Base-by-base conservation (phyloP, 2,797 vertebrate species). In the Apodemus agrarius region DNA sequence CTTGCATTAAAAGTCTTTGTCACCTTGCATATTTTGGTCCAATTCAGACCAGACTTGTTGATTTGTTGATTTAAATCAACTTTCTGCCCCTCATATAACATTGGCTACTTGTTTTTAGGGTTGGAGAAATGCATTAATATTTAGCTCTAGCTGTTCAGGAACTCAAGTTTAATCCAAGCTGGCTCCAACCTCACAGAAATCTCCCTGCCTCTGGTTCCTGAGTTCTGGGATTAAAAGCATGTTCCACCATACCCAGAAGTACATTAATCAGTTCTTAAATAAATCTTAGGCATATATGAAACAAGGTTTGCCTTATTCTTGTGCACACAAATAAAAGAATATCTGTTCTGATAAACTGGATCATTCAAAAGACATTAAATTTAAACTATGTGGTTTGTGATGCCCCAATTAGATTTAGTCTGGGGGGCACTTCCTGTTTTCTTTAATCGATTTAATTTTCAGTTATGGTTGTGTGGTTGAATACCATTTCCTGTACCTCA, bases 391-490 rank as follows among this genome's bases (percentile, higher is more conserved):
- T 24, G 7, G 26, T 69, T 93, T 96, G 43, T 94, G 19, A 82
- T 13, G 75, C 88, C 52, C 2, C 9, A 16, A 43, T 59, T n/a
- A 24, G 8, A 46, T 95, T 95, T 31, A 61, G 11, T 90, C 90
- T 54, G n/a, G 40, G 26, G 34, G 43, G 74, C 3, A 22, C 34
- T 91, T 22, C 1, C 21, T 89, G 21, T 24, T 94, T 95, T 89
- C 43, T 37, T 94, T 57, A 85, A 78, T 94, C 84, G 93, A 93
- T 78, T 94, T 82, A 88, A 49, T 92, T 46, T 89, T 90, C n/a
- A 83, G 40, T 94, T 94, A 84, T 93, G n/a, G 5, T 69, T 4
- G 54, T 52, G 31, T 90, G 2, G 34, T 67, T 89, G 2, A 85
- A 3, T 81, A 52, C 65, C 72, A 2, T 81, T 96, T 76, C 31